Evolutionary conservation across 2,113 vertebrate species (phyloP).

Genomic region (Passerina amoena): DNA sequence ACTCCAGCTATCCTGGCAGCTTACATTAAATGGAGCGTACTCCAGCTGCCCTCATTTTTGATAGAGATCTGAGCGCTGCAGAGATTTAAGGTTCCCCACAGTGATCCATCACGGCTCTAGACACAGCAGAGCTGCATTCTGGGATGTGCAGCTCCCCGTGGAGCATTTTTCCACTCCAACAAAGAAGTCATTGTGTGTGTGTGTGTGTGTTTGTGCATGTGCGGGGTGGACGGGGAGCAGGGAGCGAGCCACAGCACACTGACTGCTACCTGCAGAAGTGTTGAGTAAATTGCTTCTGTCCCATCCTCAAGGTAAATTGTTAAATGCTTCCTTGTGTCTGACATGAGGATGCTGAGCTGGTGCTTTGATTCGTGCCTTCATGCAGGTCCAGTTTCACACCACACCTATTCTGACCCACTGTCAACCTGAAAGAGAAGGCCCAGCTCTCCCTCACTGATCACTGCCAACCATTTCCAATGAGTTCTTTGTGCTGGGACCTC

Average conservation of each 20-base stretch:
- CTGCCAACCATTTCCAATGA: fast-evolving
- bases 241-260: not conserved
- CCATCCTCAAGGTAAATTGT: not conserved
- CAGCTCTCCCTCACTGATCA: not conserved
- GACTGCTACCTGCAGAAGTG: not conserved
- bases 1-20: slow-evolving; percentile 8
- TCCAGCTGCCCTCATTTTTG: slow-evolving; percentile 18
- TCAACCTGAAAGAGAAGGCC: not conserved
- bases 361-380: fast-evolving
- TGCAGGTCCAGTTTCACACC: not conserved
- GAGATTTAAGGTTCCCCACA: slow-evolving; percentile 37
- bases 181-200: not conserved
- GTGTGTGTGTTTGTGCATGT: fast-evolving
- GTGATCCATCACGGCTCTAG: slow-evolving; percentile 32
- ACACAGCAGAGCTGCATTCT: not conserved
- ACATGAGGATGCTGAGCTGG: not conserved
- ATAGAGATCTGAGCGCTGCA: slow-evolving; percentile 18
- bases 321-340: not conserved
- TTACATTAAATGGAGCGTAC: slow-evolving; percentile 36
- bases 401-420: not conserved
- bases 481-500: not conserved
- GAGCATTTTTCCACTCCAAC: not conserved
- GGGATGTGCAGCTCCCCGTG: not conserved
- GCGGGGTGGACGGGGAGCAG: fast-evolving
- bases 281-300: not conserved